Evolutionary conservation across 1,140 invertebrate genomes (phyloP), one percentile per base, ranked within the genome.

Genomic region (Medauroidea extradentata): DNA sequence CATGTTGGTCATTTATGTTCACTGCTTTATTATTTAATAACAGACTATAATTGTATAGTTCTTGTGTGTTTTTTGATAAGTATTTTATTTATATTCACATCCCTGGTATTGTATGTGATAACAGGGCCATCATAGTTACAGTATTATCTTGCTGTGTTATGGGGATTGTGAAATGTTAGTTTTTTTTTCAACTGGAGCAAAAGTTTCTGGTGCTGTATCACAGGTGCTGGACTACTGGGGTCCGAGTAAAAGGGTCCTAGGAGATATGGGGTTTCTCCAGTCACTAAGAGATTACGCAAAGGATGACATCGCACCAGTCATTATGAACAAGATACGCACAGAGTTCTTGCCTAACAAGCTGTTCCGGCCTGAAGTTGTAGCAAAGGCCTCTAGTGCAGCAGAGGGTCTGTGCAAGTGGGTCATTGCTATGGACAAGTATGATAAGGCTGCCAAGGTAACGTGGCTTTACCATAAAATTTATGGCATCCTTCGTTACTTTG

Each of bases 331-430:
- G 69, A 93, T 97, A 62, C 82, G 93, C 54, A 89, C 87, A 65
- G 88, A 91, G 65, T 96, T 89, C 71, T 78, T 95, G 46, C 82
- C 84, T 0, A 83, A 94, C 70, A 87, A 89, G 69, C 86, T 93
- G 67, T 96, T 97, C 71, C 89, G 93, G 67, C 93, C 93, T 0
- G 79, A 84, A 41, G 86, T 93, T 63, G 91, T 95, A 51, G 90
- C 90, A 4, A 94, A 95, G 77, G 93, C 93, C 8, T 95, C 92
- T 53, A 88, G 84, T 63, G 93, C 93, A 3, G 90, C 90, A 25
- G 88, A 92, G 77, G 91, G 93, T 62, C 75, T 97, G 3, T 96
- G 92, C 69, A 93, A 93, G 74, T 97, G 94, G 93, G 87, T 96
- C 29, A 84, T 91, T 59, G 93, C 94, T 2, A 93, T 97, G 87